phyloP scores from a whole-genome alignment of 2,797 vertebrate genomes.

The Picus viridis region DNA sequence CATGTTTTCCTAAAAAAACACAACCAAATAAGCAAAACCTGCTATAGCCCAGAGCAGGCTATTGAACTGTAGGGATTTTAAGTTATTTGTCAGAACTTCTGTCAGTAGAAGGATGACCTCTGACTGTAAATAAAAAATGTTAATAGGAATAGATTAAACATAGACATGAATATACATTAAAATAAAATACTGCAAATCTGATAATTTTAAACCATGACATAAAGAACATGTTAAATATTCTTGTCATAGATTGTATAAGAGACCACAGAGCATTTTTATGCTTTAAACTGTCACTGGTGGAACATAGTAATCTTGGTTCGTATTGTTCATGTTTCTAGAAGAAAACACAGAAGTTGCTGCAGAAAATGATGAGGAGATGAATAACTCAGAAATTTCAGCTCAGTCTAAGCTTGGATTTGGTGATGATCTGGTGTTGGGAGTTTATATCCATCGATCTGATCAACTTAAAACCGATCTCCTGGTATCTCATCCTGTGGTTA shows the following conservation, averaged over 20 bases:
- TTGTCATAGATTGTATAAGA: not conserved
- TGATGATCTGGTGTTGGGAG: constrained; percentile 89
- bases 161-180: too few relatives aligned
- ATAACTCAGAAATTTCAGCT: constrained; percentile 56
- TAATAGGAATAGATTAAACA: not conserved
- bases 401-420: constrained; percentile 76
- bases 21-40: not conserved
- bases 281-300: not conserved
- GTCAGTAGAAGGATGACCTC: not conserved
- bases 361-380: constrained; percentile 61
- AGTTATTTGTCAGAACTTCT: not conserved
- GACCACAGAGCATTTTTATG: not conserved
- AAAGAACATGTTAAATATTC: not conserved
- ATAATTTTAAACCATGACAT: not conserved
- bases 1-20: not conserved
- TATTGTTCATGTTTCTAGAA: constrained; percentile 46
- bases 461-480: constrained; percentile 88
- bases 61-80: not conserved
- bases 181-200: not conserved
- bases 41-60: not conserved
- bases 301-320: not conserved
- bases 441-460: constrained; percentile 90
- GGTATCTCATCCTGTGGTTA: constrained; percentile 93
- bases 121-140: not conserved
- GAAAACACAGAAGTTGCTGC: constrained; percentile 26